Percentiles rank a stretch among this genome's conserved stretches.
phyloP scores from a whole-genome alignment of 1,140 invertebrate species.

The Ericerus pela region DNA sequence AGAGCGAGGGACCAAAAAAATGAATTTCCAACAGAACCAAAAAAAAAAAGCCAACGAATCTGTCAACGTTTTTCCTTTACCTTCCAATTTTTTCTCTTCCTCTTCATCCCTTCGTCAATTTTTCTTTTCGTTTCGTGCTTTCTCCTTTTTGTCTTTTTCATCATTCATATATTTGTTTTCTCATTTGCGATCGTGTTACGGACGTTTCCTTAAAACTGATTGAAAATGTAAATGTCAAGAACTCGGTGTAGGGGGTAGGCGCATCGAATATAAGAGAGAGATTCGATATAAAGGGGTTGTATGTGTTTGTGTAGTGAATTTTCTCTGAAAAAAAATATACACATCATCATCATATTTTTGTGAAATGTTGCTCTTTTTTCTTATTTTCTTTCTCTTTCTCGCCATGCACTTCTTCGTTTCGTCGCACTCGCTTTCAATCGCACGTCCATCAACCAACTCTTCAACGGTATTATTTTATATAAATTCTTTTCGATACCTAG shows the following conservation, averaged over 20 bases:
- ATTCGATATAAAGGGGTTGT: not conserved
- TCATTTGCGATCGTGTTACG: conserved; percentile 10
- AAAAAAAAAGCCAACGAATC: not conserved
- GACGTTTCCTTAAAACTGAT: conserved; percentile 6
- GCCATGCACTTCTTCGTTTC: too few relatives aligned
- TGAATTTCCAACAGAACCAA: not conserved
- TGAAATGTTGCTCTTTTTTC: not conserved
- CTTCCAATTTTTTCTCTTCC: too few relatives aligned
- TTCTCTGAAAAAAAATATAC: not conserved
- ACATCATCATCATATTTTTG: not conserved
- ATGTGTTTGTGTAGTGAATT: not conserved
- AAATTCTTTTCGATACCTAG: too few relatives aligned
- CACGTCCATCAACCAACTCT: too few relatives aligned
- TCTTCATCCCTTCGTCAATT: too few relatives aligned
- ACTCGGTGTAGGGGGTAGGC: not conserved
- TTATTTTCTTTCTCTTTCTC: conserved; percentile 1
- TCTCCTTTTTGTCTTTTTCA: too few relatives aligned
- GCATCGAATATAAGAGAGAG: too few relatives aligned
- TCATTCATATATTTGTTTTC: conserved; percentile 11
- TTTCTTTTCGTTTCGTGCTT: too few relatives aligned
- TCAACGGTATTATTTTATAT: too few relatives aligned
- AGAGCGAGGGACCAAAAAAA: not conserved
- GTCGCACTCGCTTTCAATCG: too few relatives aligned
- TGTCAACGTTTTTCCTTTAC: conserved; percentile 9
- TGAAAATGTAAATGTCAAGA: conserved; percentile 2